Percentiles rank a stretch among this genome's conserved stretches.
Evolutionary conservation across 2,888 invertebrate genomes (phyloP).

Genomic region (Lithophane ornitopus): DNA sequence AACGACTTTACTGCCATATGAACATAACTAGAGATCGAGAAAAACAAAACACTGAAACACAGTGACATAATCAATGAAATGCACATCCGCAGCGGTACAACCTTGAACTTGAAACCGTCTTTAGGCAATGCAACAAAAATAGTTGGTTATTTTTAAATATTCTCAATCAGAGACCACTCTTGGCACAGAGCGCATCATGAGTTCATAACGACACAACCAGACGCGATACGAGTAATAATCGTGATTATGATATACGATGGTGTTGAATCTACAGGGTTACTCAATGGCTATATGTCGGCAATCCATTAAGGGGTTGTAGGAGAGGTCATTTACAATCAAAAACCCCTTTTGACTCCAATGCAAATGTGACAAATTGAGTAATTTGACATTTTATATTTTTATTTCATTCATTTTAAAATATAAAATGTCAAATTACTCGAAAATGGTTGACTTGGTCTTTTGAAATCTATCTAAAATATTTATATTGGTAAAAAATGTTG

Average conservation of each 20-base stretch:
- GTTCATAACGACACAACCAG: conserved; percentile 5
- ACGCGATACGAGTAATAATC: conserved; percentile 16
- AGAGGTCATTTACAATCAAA: no score
- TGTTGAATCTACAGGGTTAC: neutral
- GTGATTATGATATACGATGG: neutral
- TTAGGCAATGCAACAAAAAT: conserved; percentile 44
- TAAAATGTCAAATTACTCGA: no score
- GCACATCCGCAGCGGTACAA: neutral
- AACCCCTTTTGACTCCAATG: no score
- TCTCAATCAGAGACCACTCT: conserved; percentile 22
- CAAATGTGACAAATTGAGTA: no score
- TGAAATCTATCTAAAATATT: neutral
- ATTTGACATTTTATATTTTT: no score
- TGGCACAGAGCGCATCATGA: conserved; percentile 41
- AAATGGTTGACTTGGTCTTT: neutral
- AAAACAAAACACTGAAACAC: neutral
- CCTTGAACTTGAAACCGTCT: conserved; percentile 57
- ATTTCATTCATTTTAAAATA: no score
- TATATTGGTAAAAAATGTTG: neutral
- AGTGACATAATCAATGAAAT: conserved; percentile 12
- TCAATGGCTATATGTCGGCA: no score
- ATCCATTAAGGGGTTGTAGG: no score
- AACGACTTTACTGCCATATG: neutral
- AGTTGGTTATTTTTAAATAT: conserved; percentile 42
- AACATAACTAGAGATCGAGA: neutral